phyloP scores from a whole-genome alignment of 2,888 invertebrate species.

The Allolobophora icterica region DNA sequence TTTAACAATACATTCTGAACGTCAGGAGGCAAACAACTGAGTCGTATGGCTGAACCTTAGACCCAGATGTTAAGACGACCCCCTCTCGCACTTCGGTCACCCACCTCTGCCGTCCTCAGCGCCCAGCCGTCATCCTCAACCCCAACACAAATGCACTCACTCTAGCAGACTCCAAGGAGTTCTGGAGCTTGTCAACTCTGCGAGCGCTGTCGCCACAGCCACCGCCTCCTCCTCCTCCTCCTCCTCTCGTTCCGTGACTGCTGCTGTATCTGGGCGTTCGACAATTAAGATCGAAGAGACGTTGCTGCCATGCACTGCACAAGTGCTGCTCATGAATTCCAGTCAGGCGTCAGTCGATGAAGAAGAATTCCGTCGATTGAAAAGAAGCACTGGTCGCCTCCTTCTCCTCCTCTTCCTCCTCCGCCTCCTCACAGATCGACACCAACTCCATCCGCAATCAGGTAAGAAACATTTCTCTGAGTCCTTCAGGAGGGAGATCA shows the following conservation, averaged over 20 bases:
- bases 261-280: too few relatives aligned
- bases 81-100: background rate
- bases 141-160: background rate
- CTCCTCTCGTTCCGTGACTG: background rate
- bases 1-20: background rate
- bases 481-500: background rate
- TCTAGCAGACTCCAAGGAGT: background rate
- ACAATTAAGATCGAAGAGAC: too few relatives aligned
- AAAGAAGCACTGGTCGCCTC: background rate
- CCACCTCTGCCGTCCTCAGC: background rate
- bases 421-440: background rate
- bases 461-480: background rate
- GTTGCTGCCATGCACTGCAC: background rate
- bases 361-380: background rate
- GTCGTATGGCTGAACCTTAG: background rate
- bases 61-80: background rate
- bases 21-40: conserved; percentile 3
- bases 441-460: background rate
- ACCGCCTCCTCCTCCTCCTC: background rate
- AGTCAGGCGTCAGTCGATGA: background rate
- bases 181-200: conserved; percentile 8
- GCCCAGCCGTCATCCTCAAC: background rate
- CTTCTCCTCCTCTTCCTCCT: too few relatives aligned
- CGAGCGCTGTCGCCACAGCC: background rate
- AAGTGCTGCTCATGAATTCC: background rate